A percentile compares a stretch with the other conserved stretches of the same genome.
Evolutionary conservation across 2,113 vertebrate species (phyloP).

Genomic region (Chauna torquata): DNA sequence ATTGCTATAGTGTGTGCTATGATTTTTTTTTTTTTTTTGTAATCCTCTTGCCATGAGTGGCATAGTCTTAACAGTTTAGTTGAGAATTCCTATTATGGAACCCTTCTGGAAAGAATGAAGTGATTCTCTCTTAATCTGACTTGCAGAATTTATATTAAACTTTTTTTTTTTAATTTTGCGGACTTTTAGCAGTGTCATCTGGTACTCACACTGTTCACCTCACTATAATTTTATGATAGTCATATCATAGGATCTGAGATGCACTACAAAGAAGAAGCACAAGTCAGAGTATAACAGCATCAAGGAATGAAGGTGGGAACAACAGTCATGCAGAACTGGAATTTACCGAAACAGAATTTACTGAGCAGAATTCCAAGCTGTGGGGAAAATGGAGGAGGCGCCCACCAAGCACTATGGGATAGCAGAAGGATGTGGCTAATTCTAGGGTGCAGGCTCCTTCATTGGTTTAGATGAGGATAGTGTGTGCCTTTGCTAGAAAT

Average conservation of each 20-base stretch:
- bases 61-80: background rate
- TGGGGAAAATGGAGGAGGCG: background rate
- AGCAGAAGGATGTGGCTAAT: background rate
- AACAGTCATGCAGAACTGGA: background rate
- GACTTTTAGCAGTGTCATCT: background rate
- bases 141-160: too few relatives aligned
- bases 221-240: background rate
- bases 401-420: too few relatives aligned
- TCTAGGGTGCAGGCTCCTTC: background rate
- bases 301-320: background rate
- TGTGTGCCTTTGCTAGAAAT: background rate
- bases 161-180: background rate
- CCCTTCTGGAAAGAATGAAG: background rate
- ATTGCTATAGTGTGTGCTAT: too few relatives aligned
- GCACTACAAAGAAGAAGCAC: background rate
- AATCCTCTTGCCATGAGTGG: background rate
- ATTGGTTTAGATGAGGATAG: too few relatives aligned
- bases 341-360: background rate
- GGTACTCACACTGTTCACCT: background rate
- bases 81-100: background rate
- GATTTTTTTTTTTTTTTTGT: background rate
- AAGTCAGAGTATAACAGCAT: background rate
- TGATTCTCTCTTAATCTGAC: background rate
- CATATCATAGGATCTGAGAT: rapidly evolving
- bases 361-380: background rate